phyloP scores from a whole-genome alignment of 2,113 vertebrate species.

The Dasyurus viverrinus region DNA sequence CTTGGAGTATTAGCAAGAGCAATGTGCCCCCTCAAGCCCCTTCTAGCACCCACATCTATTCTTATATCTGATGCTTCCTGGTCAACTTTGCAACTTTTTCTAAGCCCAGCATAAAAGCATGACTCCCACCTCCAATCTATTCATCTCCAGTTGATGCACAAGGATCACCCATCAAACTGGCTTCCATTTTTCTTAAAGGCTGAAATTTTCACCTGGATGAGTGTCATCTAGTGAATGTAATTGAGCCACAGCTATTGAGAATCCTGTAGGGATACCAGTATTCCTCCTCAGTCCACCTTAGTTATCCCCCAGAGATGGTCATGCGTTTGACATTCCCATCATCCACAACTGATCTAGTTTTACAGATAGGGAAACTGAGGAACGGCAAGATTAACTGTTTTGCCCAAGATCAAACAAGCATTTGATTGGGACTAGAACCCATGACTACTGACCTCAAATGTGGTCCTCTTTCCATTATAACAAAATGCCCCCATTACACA shows the following conservation, averaged over 20 bases:
- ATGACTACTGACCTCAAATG: background rate
- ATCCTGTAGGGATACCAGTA: background rate
- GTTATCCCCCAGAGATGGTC: background rate
- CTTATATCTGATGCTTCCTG: background rate
- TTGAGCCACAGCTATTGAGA: background rate
- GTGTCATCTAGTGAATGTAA: background rate
- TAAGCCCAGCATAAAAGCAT: background rate
- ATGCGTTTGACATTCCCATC: background rate
- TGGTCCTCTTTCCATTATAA: background rate
- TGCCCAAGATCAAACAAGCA: background rate
- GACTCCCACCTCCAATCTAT: background rate
- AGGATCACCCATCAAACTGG: background rate
- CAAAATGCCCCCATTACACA: background rate
- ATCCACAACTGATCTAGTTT: background rate
- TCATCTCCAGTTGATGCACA: background rate
- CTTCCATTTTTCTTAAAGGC: background rate
- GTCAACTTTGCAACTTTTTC: background rate
- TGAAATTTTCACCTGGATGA: background rate
- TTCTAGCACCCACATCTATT: background rate
- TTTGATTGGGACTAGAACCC: background rate
- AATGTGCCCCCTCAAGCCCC: background rate
- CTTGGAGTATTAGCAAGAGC: background rate
- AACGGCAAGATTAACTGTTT: background rate
- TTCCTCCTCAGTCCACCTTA: background rate
- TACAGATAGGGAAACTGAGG: background rate